phyloP scores from a whole-genome alignment of 2,888 invertebrate species.

The Arenicola marina region DNA sequence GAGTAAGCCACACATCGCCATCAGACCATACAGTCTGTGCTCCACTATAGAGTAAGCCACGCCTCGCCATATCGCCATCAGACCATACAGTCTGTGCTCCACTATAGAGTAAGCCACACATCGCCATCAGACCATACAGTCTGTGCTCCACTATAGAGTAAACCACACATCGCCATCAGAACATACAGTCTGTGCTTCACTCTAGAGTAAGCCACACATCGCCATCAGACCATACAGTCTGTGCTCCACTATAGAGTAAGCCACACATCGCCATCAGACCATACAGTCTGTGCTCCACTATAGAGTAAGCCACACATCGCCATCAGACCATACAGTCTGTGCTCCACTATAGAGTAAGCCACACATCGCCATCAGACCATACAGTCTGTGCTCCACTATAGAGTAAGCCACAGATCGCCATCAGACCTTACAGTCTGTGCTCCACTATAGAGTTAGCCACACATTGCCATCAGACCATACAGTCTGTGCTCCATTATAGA shows the following conservation, averaged over 20 bases:
- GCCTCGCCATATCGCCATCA: constrained; percentile 17
- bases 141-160: constrained; percentile 27
- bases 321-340: constrained; percentile 22
- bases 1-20: constrained; percentile 24
- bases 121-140: constrained; percentile 22
- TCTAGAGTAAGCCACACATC: constrained; percentile 24
- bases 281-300: constrained; percentile 20
- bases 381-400: constrained; percentile 22
- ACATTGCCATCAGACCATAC: constrained; percentile 22
- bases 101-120: constrained; percentile 25
- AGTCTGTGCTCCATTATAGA: constrained; percentile 23
- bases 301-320: constrained; percentile 25
- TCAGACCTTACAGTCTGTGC: constrained; percentile 24
- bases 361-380: constrained; percentile 20
- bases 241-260: constrained; percentile 26
- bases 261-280: constrained; percentile 21
- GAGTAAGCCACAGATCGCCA: constrained; percentile 23
- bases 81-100: constrained; percentile 24
- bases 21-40: constrained; percentile 24
- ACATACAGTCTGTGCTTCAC: constrained; percentile 24
- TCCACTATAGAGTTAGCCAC: constrained; percentile 25
- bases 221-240: constrained; percentile 24
- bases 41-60: constrained; percentile 28
- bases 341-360: constrained; percentile 27
- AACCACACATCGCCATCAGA: constrained; percentile 16